phyloP scores from a whole-genome alignment of 1,140 invertebrate species.

The Ectropis grisescens region DNA sequence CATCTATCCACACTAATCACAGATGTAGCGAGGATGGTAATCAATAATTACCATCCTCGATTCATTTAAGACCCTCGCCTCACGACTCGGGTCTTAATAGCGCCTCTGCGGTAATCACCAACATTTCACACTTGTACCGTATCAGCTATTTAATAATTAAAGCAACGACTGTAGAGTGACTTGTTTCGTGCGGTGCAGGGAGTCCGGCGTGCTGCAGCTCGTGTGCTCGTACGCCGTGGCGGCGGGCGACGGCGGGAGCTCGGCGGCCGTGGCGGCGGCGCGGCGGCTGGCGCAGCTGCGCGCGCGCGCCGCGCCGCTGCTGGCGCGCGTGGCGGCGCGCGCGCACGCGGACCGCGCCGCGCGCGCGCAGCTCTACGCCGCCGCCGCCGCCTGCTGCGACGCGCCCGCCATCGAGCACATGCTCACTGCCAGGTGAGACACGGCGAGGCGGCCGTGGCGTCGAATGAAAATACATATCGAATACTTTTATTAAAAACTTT shows the following conservation, averaged over 20 bases:
- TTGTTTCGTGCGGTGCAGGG: constrained; percentile 17
- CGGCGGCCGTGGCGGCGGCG: constrained; percentile 17
- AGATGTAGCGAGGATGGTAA: no score
- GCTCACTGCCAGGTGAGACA: constrained; percentile 23
- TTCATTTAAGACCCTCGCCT: no score
- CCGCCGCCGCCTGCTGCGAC: constrained; percentile 17
- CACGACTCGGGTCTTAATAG: no score
- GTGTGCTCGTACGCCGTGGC: constrained; percentile 23
- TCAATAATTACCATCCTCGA: no score
- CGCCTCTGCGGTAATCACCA: no score
- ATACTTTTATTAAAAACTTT: no score
- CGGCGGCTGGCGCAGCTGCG: constrained; percentile 27
- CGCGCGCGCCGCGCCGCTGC: constrained; percentile 21
- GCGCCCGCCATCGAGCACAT: constrained; percentile 17
- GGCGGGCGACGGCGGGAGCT: constrained; percentile 12
- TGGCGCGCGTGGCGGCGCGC: constrained; percentile 23
- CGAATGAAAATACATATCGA: no score
- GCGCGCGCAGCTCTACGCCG: constrained; percentile 21
- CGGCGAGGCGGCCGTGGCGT: no score
- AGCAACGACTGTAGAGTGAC: no score
- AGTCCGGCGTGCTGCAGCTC: constrained; percentile 30
- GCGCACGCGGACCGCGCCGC: constrained; percentile 18
- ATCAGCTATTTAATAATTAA: no score
- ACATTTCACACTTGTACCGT: no score
- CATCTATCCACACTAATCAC: no score